Evolutionary conservation across 2,888 invertebrate genomes (phyloP), one percentile per base, ranked within the genome.

Genomic region (Dastarcus helophoroides): DNA sequence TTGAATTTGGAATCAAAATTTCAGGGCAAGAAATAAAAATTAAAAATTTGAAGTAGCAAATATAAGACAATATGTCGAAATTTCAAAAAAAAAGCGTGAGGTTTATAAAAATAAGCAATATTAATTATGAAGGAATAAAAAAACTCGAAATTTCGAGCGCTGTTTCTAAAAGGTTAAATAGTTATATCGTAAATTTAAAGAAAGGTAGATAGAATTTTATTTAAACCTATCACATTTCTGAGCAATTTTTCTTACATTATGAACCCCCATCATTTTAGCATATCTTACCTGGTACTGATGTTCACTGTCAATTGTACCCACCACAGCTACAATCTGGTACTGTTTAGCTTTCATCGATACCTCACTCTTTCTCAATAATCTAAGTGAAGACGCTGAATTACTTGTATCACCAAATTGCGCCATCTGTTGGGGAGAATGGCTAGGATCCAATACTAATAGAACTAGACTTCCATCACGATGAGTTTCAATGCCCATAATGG

Each of bases 401-500:
- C 67, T 66, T 11, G 70, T 70, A 40, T 65, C 68, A 31, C 66
- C 65, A 38, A 77, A 67, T 45, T 73, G 71, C 24, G 68, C 67
- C 71, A 89, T 85, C 63, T 86, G 85, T 22, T 76, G 71, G 3
- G 79, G 79, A 4, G 80, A 77, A 55, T 84, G 84, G 49, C 85
- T 85, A 2, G 90, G 90, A 61, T 90, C 90, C 40, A 90, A 63
- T 14, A 90, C 79, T 39, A 90, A 59, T 35, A 90, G 67, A 11
- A 73, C 68, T 44, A 75, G 60, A 23, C 64, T 63, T 34, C 76
- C 76, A 48, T 77, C 74, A 42, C 70, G 65, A 40, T 80, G 68
- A 47, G 76, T 77, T 58, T 90, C 90, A 27, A 86, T 78, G 2
- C 90, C 90, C 62, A 90, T 79, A 56, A 90, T 84, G 23, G 89